Evolutionary conservation across 2,113 vertebrate genomes (phyloP).

Genomic region (Bubo scandiacus): DNA sequence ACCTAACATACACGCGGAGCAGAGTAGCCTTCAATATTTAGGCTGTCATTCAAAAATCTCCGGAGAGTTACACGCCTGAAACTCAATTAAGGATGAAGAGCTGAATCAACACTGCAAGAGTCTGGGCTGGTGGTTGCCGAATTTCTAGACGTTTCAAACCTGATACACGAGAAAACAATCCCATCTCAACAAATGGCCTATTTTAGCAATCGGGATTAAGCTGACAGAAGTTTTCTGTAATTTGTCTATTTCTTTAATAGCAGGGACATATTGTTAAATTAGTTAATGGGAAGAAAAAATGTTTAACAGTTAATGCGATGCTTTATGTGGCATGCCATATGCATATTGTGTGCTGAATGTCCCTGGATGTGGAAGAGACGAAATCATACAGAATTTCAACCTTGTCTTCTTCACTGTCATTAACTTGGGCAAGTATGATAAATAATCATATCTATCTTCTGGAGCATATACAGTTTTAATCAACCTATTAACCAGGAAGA

Average conservation of each 20-base stretch:
- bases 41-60: conserved; percentile 41
- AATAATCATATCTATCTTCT: conserved; percentile 70
- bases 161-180: conserved; percentile 32
- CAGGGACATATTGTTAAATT: conserved; percentile 67
- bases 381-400: conserved; percentile 60
- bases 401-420: conserved; percentile 62
- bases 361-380: conserved; percentile 39
- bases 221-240: conserved; percentile 53
- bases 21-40: conserved; percentile 7
- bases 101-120: conserved; percentile 24
- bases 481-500: conserved; percentile 68
- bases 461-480: conserved; percentile 70
- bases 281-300: conserved; percentile 72
- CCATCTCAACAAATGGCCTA: conserved; percentile 12
- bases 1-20: neutral
- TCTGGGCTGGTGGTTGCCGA: neutral
- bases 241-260: conserved; percentile 60
- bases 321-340: conserved; percentile 67
- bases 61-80: neutral
- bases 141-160: neutral
- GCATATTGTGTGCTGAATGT: conserved; percentile 46
- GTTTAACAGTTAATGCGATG: conserved; percentile 67
- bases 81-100: conserved; percentile 44
- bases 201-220: conserved; percentile 27
- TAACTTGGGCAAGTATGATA: conserved; percentile 60